phyloP scores from a whole-genome alignment of 1,140 invertebrate genomes.

The Calosoma granatense region DNA sequence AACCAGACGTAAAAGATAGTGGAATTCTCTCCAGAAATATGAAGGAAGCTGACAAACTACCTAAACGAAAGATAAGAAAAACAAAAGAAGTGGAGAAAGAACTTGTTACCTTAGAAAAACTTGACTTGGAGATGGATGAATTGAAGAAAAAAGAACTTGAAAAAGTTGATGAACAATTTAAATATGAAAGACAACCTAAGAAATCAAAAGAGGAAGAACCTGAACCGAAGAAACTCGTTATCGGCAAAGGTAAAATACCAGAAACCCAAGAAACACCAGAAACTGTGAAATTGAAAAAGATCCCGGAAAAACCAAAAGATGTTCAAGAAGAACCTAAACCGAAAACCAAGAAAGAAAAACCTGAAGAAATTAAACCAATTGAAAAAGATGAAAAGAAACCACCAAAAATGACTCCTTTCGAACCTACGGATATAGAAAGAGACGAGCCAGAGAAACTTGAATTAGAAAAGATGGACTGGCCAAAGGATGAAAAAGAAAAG shows the following conservation, averaged over 20 bases:
- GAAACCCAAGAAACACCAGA: slow-evolving; percentile 31
- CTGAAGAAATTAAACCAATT: slow-evolving; percentile 23
- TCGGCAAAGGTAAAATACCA: slow-evolving; percentile 42
- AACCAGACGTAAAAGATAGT: slow-evolving; percentile 42
- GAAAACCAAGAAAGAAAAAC: slow-evolving; percentile 27
- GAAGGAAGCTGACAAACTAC: slow-evolving; percentile 53
- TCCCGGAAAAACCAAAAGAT: slow-evolving; percentile 34
- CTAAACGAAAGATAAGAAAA: slow-evolving; percentile 42
- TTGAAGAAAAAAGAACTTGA: slow-evolving; percentile 18
- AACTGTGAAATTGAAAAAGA: slow-evolving; percentile 37
- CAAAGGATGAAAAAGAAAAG: slow-evolving; percentile 34
- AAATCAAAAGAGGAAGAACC: slow-evolving; percentile 31
- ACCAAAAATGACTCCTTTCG: slow-evolving; percentile 15
- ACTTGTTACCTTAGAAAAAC: slow-evolving; percentile 35
- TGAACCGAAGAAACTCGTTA: slow-evolving; percentile 39
- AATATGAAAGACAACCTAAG: slow-evolving; percentile 27
- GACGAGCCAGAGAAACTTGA: slow-evolving; percentile 31
- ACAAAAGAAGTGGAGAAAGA: slow-evolving; percentile 61
- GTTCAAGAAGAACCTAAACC: slow-evolving; percentile 23
- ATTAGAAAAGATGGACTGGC: slow-evolving; percentile 30
- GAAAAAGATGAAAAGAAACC: slow-evolving; percentile 19
- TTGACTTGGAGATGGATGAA: slow-evolving; percentile 15
- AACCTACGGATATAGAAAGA: slow-evolving; percentile 16
- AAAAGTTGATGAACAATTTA: slow-evolving; percentile 18
- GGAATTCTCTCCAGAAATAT: slow-evolving; percentile 61